These are phyloP conservation scores for Halyomorpha halys DNA, from an alignment of 1,140 invertebrate species.

Conservation along the genomic window DNA sequence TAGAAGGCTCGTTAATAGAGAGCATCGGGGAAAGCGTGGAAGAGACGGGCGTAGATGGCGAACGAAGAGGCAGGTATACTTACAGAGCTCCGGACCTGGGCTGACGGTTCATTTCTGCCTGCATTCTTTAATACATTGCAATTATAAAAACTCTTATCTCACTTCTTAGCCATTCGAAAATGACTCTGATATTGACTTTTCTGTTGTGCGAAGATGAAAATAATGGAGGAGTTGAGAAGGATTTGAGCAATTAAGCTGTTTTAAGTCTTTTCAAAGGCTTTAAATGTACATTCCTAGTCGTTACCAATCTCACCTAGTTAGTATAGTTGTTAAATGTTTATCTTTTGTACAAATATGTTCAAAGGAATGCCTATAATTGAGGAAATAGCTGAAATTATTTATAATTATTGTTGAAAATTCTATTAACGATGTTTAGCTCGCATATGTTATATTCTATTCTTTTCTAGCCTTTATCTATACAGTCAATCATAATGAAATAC, in stretches of 20 bases:
- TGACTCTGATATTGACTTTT: too few relatives aligned
- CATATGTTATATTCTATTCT: too few relatives aligned
- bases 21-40: constrained; percentile 29
- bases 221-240: too few relatives aligned
- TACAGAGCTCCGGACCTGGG: constrained; percentile 26
- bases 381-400: too few relatives aligned
- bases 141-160: constrained; percentile 1
- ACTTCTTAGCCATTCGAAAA: too few relatives aligned
- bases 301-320: constrained; percentile 14
- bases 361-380: too few relatives aligned
- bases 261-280: not conserved
- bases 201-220: too few relatives aligned
- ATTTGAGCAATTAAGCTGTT: too few relatives aligned
- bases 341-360: constrained; percentile 11
- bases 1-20: constrained; percentile 45
- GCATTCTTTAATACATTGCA: constrained; percentile 19
- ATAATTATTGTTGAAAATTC: too few relatives aligned
- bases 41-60: constrained; percentile 28
- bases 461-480: too few relatives aligned
- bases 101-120: constrained; percentile 26
- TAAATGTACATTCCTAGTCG: constrained; percentile 18
- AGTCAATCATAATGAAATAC: too few relatives aligned
- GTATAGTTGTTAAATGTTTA: constrained; percentile 5
- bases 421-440: too few relatives aligned
- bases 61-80: constrained; percentile 32